phyloP scores from a whole-genome alignment of 2,888 invertebrate genomes.

The Odontothrips loti region DNA sequence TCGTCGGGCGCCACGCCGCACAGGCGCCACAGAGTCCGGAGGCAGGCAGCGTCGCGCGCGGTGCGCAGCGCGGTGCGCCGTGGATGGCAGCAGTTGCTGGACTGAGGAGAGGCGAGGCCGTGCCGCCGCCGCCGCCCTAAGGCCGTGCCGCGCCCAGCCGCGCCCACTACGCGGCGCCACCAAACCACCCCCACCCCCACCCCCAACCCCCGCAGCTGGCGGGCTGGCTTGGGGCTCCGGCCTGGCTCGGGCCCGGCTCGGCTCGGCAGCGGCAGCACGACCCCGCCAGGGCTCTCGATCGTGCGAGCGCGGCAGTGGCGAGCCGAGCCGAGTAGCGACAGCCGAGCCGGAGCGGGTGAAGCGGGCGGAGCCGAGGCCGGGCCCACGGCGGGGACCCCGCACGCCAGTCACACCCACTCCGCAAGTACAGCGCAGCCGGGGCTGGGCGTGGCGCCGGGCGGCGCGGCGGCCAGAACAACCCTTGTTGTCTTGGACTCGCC shows the following conservation, averaged over 20 bases:
- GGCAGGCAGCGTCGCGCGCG: background rate
- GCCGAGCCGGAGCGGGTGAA: too few species aligned
- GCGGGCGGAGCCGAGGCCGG: background rate
- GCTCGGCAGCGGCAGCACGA: background rate
- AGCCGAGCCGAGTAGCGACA: background rate
- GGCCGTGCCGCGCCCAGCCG: background rate
- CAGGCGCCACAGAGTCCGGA: too few species aligned
- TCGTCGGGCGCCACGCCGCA: too few species aligned
- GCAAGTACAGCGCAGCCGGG: background rate
- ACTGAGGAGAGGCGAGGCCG: background rate
- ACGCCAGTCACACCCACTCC: conserved; percentile 2
- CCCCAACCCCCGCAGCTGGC: background rate
- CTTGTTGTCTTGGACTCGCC: background rate
- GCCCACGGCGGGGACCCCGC: background rate
- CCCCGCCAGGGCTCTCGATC: background rate
- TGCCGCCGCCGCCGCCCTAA: background rate
- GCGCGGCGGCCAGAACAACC: background rate
- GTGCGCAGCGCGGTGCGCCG: background rate
- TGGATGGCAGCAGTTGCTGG: background rate
- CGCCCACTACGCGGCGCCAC: background rate
- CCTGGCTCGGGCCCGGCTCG: background rate
- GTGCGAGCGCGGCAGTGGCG: background rate
- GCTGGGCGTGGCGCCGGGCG: conserved; percentile 8
- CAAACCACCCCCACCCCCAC: background rate
- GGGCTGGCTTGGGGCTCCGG: background rate